Base-by-base conservation (phyloP, 2,797 vertebrate species). In the Falco columbarius region DNA sequence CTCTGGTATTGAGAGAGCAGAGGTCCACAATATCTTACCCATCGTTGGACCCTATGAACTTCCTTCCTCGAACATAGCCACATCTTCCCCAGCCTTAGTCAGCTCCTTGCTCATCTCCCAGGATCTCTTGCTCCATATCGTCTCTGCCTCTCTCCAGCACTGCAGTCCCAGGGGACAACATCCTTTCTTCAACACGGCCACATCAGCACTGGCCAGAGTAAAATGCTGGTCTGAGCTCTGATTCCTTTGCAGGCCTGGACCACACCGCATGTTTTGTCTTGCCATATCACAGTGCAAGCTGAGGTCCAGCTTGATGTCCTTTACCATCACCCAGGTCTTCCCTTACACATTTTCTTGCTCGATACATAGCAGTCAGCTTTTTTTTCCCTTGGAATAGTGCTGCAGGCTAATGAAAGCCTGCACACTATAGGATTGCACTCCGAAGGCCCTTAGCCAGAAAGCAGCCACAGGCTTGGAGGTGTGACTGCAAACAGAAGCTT, bases 21-120 rank as follows among this genome's bases (percentile, higher is more conserved):
- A 68, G 14, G 19, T 67, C 36, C 40, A 10, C 62, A 47, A 3
- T 72, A 62, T 42, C 65, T 84, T 30, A 54, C 42, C 16, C 52
- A 26, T 14, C 4, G 0, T 34, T 1, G 4, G 38, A 74, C 21
- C 12, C 24, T 36, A 12, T 71, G 65, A 93, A 71, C 32, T 30
- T 52, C 76, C 92, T 92, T 96, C 71, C 67, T 66, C 91, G 92
- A 81, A 86, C 1, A 15, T 59, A 95, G n/a, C 83, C 27, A 72
- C 88, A 40, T 95, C 75, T 97, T 73, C 77, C 68, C 61, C 76
- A 95, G 91, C 85, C 95, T 85, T 87, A 95, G 93, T 89, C 79
- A 95, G 77, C 66, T 94, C 63, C 89, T 94, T 56, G 52, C 32
- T 59, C 30, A 34, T 55, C 30, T 67, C 49, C 26, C 61, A 67